Evolutionary conservation across 23 tunicate species (phyloP).

Genomic region (Botrylloides violaceus): DNA sequence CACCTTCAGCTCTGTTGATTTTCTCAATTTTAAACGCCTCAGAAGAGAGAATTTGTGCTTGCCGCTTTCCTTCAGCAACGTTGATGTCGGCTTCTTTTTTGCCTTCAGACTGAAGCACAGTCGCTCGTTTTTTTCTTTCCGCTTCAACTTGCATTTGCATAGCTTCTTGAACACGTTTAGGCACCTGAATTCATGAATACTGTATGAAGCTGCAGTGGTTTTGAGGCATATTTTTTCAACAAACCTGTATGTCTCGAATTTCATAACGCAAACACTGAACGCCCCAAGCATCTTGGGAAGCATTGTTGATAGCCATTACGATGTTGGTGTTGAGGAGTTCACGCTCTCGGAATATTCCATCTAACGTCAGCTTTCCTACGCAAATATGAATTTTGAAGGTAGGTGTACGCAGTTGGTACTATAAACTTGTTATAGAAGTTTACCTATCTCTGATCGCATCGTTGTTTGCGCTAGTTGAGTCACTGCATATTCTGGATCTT

Average conservation of each 20-base stretch:
- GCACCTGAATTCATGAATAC: slow-evolving; percentile 42
- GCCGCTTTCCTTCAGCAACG: slow-evolving; percentile 73
- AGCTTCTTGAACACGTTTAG: slow-evolving; percentile 82
- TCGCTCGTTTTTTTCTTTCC: slow-evolving; percentile 87
- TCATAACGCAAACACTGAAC: slow-evolving; percentile 86
- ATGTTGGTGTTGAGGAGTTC: slow-evolving; percentile 78
- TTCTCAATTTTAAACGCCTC: slow-evolving; percentile 86
- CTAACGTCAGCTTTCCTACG: slow-evolving; percentile 82
- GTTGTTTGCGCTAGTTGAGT: slow-evolving; percentile 98
- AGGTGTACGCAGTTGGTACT: not conserved
- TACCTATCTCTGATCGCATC: slow-evolving; percentile 98
- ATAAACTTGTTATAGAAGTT: not conserved
- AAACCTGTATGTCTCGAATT: slow-evolving; percentile 87
- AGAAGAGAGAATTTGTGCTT: slow-evolving; percentile 89
- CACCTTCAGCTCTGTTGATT: slow-evolving; percentile 91
- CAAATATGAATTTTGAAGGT: not conserved
- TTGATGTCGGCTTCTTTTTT: slow-evolving; percentile 85
- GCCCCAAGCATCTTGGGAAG: slow-evolving; percentile 94
- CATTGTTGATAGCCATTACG: slow-evolving; percentile 83
- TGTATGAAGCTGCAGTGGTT: not conserved
- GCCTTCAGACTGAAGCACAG: slow-evolving; percentile 90
- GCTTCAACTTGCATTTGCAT: slow-evolving; percentile 99
- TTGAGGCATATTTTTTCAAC: not conserved
- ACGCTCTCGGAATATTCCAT: slow-evolving; percentile 88
- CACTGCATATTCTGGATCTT: slow-evolving; percentile 95